Percentiles rank a stretch among this genome's conserved stretches.
Conservation (phyloP, 2,888 invertebrate genomes). For the Priocnemis perturbator region DNA sequence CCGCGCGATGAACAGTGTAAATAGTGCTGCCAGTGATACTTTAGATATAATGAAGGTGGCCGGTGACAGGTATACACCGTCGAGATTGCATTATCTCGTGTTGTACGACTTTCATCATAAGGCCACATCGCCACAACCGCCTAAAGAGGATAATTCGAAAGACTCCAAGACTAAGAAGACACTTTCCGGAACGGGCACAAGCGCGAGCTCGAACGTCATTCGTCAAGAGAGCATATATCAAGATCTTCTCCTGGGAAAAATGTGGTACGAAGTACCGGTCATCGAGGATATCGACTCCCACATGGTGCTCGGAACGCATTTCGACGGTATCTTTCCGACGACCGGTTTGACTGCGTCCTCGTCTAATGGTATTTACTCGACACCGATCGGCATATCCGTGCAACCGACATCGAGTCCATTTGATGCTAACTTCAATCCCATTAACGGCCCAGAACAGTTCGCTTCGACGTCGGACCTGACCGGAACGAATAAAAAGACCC, state of each 20-base stretch:
- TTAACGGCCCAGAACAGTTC: slow-evolving; percentile 65
- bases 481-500: slow-evolving; percentile 62
- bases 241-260: slow-evolving; percentile 72
- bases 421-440: slow-evolving; percentile 70
- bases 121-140: slow-evolving; percentile 75
- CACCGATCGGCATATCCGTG: slow-evolving; percentile 56
- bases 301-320: slow-evolving; percentile 68
- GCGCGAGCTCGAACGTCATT: slow-evolving; percentile 75
- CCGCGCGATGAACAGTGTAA: slow-evolving; percentile 87
- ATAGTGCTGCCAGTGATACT: slow-evolving; percentile 77
- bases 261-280: slow-evolving; percentile 72
- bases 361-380: slow-evolving; percentile 66
- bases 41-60: slow-evolving; percentile 77
- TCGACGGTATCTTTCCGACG: slow-evolving; percentile 63
- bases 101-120: slow-evolving; percentile 84
- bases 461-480: slow-evolving; percentile 69
- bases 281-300: slow-evolving; percentile 73
- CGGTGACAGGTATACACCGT: slow-evolving; percentile 67
- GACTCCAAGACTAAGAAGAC: slow-evolving; percentile 74
- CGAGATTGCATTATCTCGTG: slow-evolving; percentile 77
- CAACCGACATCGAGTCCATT: slow-evolving; percentile 62
- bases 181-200: slow-evolving; percentile 77
- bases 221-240: slow-evolving; percentile 73
- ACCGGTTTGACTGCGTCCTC: slow-evolving; percentile 66
- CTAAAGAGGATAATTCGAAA: slow-evolving; percentile 72